Evolutionary conservation across 1,140 invertebrate species (phyloP).

Genomic region (Sweltsa coloradensis): DNA sequence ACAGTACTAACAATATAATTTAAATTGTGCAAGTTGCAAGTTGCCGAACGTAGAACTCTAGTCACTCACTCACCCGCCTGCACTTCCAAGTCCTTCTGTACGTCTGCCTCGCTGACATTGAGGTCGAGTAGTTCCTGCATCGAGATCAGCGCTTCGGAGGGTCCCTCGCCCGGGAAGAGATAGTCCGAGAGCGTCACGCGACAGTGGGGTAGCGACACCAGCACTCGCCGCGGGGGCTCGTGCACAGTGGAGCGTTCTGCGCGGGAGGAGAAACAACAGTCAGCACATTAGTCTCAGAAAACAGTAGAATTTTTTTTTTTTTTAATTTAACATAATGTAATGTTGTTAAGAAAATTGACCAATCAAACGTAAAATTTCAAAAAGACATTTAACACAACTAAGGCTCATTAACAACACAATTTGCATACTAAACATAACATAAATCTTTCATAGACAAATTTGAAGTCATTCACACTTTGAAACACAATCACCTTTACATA

Average conservation of each 20-base stretch:
- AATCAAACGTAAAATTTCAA: neutral
- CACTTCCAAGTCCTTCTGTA: slow-evolving; percentile 48
- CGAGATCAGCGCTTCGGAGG: slow-evolving; percentile 55
- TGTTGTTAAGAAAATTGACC: too few species aligned
- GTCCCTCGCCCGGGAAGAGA: slow-evolving; percentile 68
- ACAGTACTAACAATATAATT: too few species aligned
- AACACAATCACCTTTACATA: too few species aligned
- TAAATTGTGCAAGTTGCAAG: too few species aligned
- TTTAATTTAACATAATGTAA: too few species aligned
- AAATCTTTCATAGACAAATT: neutral
- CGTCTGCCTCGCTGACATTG: slow-evolving; percentile 46
- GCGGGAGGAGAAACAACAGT: too few species aligned
- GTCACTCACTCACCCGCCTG: slow-evolving; percentile 5
- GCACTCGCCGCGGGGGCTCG: slow-evolving; percentile 64
- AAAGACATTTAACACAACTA: neutral
- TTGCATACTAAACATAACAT: slow-evolving; percentile 4
- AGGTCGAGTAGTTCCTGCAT: slow-evolving; percentile 62
- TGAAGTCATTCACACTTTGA: too few species aligned
- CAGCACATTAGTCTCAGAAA: too few species aligned
- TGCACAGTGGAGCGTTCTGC: slow-evolving; percentile 35
- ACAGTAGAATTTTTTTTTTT: too few species aligned
- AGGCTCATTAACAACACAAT: neutral
- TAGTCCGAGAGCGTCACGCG: slow-evolving; percentile 67
- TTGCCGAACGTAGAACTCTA: too few species aligned
- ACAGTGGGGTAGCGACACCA: slow-evolving; percentile 49